These are phyloP conservation scores for Cinclus cinclus DNA, from an alignment of 2,113 vertebrate species.

Conservation along the genomic window DNA sequence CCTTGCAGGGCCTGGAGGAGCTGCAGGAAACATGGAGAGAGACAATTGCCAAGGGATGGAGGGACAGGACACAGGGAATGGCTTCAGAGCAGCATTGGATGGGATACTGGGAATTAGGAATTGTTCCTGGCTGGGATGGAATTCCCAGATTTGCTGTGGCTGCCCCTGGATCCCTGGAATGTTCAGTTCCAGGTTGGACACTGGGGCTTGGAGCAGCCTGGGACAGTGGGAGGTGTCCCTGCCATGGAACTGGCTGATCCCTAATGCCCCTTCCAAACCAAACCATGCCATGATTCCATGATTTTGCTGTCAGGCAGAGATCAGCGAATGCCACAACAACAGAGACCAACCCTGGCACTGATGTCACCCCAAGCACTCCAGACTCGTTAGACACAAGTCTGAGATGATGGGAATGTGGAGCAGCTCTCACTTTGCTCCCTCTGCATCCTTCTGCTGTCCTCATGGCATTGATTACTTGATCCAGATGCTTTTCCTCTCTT, in stretches of 20 bases:
- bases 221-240: background rate
- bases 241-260: background rate
- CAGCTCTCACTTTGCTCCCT: background rate
- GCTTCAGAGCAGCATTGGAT: background rate
- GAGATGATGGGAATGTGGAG: background rate
- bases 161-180: background rate
- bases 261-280: background rate
- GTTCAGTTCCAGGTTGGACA: background rate
- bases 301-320: background rate
- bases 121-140: background rate
- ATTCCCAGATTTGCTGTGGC: background rate
- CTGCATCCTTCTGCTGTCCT: background rate
- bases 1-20: too few species aligned
- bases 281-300: background rate
- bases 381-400: background rate
- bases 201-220: background rate
- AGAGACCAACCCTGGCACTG: background rate
- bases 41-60: fast-evolving
- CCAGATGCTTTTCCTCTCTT: conserved; percentile 5
- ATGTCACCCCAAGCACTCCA: background rate
- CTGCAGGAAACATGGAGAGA: background rate
- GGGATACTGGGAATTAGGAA: background rate
- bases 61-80: background rate
- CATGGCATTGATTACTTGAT: background rate
- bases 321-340: fast-evolving